Percentiles rank a stretch among this genome's conserved stretches.
These are phyloP conservation scores for Salvator merianae DNA, from an alignment of 2,113 vertebrate species.

Conservation along the genomic window DNA sequence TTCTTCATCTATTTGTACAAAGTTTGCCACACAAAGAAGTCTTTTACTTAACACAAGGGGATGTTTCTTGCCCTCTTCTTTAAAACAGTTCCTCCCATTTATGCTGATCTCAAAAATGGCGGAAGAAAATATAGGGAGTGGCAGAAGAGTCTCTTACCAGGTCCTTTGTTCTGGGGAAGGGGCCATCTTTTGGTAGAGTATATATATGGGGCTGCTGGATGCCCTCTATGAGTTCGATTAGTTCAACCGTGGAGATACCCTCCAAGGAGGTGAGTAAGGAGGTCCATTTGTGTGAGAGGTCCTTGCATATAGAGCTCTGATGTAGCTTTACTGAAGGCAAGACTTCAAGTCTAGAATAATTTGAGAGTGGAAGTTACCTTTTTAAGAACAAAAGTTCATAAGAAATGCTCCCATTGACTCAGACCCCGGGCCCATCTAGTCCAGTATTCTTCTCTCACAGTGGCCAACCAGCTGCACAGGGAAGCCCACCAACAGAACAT, in stretches of 20 bases:
- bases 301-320: background rate
- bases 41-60: background rate
- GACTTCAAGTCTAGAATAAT: background rate
- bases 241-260: background rate
- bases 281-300: background rate
- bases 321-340: background rate
- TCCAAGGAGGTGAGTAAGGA: background rate
- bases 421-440: too few species aligned
- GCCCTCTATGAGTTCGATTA: too few species aligned
- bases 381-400: too few species aligned
- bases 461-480: too few species aligned
- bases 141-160: background rate
- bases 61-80: background rate
- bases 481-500: too few species aligned
- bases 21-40: background rate
- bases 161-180: background rate
- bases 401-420: too few species aligned
- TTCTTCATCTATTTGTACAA: background rate
- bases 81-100: background rate
- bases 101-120: background rate
- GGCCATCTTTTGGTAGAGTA: background rate
- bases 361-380: background rate
- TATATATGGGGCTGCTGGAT: background rate
- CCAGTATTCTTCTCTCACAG: too few species aligned
- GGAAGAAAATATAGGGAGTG: background rate